A percentile compares a stretch with the other conserved stretches of the same genome.
phyloP scores from a whole-genome alignment of 2,797 vertebrate genomes.

The Lepilemur ruficaudatus region DNA sequence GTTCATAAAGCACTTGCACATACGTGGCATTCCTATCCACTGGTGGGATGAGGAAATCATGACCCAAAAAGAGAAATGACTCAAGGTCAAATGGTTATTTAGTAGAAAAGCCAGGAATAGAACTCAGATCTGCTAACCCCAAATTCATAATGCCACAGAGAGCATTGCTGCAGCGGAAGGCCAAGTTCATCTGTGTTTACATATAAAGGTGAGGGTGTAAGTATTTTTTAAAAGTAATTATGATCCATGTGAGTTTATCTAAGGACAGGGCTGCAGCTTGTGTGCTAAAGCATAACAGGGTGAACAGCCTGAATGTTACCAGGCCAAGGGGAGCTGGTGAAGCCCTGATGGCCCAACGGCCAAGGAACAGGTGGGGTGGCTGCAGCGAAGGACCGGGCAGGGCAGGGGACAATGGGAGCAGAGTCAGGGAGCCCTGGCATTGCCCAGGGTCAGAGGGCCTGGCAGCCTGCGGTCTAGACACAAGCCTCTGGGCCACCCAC shows the following conservation, averaged over 20 bases:
- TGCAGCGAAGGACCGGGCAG: neutral
- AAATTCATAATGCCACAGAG: neutral
- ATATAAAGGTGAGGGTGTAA: neutral
- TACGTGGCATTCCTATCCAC: neutral
- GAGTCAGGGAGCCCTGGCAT: neutral
- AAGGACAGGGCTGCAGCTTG: neutral
- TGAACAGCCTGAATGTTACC: rapidly evolving
- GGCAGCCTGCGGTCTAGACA: neutral
- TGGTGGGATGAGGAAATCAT: neutral
- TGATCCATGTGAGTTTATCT: neutral
- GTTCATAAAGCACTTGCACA: neutral
- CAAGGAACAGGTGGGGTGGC: neutral
- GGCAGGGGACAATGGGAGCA: neutral
- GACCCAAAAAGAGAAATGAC: neutral
- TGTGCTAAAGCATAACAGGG: neutral
- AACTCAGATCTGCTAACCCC: neutral
- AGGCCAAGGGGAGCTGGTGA: neutral
- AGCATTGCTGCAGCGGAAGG: neutral
- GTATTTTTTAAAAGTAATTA: neutral
- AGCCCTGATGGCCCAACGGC: neutral
- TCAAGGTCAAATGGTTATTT: neutral
- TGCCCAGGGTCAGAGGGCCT: neutral
- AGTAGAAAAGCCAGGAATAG: neutral
- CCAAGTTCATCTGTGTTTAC: neutral
- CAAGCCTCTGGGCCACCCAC: neutral